phyloP scores from a whole-genome alignment of 2,888 invertebrate species.

The Ferrisia virgata region DNA sequence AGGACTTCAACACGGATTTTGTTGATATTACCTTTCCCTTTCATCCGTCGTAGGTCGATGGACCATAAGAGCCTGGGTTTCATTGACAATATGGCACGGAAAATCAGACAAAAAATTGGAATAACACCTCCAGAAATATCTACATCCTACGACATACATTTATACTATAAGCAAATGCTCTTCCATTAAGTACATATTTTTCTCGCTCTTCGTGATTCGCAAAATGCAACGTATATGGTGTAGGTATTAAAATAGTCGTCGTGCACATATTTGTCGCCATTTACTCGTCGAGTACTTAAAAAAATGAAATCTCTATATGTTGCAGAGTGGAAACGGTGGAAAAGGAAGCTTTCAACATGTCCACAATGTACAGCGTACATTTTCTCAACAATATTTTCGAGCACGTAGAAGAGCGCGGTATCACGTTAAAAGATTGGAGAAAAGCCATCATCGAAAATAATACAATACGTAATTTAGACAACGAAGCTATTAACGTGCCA shows the following conservation, averaged over 20 bases:
- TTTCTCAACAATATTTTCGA: slow-evolving; percentile 64
- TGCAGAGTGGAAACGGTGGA: slow-evolving; percentile 56
- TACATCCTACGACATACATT: too few relatives aligned
- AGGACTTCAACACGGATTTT: too few relatives aligned
- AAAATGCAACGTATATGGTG: neutral
- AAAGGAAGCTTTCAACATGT: slow-evolving; percentile 62
- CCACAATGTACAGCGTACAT: slow-evolving; percentile 61
- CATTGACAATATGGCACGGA: too few relatives aligned
- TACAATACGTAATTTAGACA: slow-evolving; percentile 61
- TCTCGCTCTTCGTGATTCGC: too few relatives aligned
- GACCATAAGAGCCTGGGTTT: too few relatives aligned
- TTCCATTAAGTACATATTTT: too few relatives aligned
- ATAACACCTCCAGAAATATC: too few relatives aligned
- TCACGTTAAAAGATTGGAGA: slow-evolving; percentile 66
- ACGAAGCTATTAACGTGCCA: slow-evolving; percentile 56
- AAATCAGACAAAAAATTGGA: too few relatives aligned
- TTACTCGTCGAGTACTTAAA: neutral
- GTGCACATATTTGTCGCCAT: too few relatives aligned
- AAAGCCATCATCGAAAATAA: slow-evolving; percentile 64
- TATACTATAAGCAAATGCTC: too few relatives aligned
- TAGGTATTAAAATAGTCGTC: neutral
- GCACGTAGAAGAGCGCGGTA: slow-evolving; percentile 60
- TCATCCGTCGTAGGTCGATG: too few relatives aligned
- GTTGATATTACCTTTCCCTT: too few relatives aligned
- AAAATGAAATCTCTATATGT: neutral